Conservation (phyloP, 2,888 invertebrate genomes). For the Cosmopolites sordidus region DNA sequence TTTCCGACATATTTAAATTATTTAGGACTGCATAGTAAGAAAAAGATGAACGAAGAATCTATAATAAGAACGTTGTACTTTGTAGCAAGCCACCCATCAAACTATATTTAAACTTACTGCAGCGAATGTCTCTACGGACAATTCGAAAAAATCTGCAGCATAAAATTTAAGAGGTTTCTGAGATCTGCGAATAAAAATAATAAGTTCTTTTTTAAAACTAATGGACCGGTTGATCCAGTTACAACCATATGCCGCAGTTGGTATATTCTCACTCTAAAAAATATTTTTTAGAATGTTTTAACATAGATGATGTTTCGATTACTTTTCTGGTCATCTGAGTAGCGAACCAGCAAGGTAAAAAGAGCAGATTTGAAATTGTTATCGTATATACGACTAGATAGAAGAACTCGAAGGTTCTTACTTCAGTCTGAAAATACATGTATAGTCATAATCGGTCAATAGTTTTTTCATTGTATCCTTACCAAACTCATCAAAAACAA, state of each 20-base stretch:
- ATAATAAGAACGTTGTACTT: too few relatives aligned
- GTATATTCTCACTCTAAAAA: conserved; percentile 25
- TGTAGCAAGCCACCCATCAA: too few relatives aligned
- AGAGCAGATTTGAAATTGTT: conserved; percentile 17
- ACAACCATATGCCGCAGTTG: conserved; percentile 17
- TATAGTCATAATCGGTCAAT: too few relatives aligned
- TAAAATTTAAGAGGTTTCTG: conserved; percentile 23
- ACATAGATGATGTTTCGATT: too few relatives aligned
- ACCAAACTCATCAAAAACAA: conserved; percentile 30
- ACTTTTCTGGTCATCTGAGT: conserved; percentile 29
- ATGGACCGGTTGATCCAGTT: conserved; percentile 19
- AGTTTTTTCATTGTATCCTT: too few relatives aligned
- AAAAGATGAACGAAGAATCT: conserved; percentile 11
- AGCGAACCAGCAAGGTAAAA: conserved; percentile 31
- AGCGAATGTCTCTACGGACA: conserved; percentile 27
- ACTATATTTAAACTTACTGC: conserved; percentile 20
- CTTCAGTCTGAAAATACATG: conserved; percentile 28
- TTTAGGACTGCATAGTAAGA: conserved; percentile 11
- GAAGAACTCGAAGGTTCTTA: conserved; percentile 25
- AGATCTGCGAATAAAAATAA: conserved; percentile 19
- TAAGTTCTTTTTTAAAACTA: conserved; percentile 23
- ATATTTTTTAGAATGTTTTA: not conserved
- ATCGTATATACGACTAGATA: conserved; percentile 20
- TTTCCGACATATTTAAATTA: not conserved
- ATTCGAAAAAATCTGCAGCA: conserved; percentile 23